Percentiles rank a stretch among this genome's conserved stretches.
Conservation (phyloP, 1,140 invertebrate species). For the Heliconius nattereri region DNA sequence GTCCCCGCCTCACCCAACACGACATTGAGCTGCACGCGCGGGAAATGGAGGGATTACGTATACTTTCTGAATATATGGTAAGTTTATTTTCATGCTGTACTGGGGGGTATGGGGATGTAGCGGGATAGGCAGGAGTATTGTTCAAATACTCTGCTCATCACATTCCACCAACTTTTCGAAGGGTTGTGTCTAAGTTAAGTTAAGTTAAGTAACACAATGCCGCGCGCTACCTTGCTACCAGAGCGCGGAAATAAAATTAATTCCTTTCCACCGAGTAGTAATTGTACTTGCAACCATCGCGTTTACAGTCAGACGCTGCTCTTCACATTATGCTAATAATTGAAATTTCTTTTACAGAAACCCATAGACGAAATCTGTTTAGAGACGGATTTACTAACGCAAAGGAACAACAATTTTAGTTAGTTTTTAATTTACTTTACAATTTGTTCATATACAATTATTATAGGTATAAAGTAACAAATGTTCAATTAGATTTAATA, state of each 20-base stretch:
- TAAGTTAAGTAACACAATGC: not conserved
- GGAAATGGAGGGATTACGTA: slow-evolving; percentile 55
- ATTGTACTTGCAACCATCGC: not conserved
- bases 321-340: too few relatives aligned
- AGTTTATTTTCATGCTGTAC: not conserved
- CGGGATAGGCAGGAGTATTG: not conserved
- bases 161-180: not conserved
- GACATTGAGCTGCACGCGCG: slow-evolving; percentile 64
- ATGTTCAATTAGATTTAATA: slow-evolving; percentile 16
- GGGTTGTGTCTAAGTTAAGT: not conserved
- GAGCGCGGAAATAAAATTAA: too few relatives aligned
- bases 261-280: too few relatives aligned
- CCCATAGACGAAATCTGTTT: slow-evolving; percentile 25
- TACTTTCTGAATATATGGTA: slow-evolving; percentile 46
- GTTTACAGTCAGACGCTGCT: too few relatives aligned
- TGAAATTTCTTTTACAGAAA: slow-evolving; percentile 36
- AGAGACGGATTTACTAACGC: slow-evolving; percentile 34
- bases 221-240: too few relatives aligned
- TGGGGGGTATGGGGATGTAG: too few relatives aligned
- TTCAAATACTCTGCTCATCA: not conserved
- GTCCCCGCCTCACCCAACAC: slow-evolving; percentile 66
- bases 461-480: slow-evolving; percentile 11
- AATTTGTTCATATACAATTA: slow-evolving; percentile 16
- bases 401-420: slow-evolving; percentile 38
- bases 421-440: slow-evolving; percentile 21